Percentiles rank a stretch among this genome's conserved stretches.
These are phyloP conservation scores for Platycheirus albimanus DNA, from an alignment of 2,888 invertebrate species.

Conservation along the genomic window DNA sequence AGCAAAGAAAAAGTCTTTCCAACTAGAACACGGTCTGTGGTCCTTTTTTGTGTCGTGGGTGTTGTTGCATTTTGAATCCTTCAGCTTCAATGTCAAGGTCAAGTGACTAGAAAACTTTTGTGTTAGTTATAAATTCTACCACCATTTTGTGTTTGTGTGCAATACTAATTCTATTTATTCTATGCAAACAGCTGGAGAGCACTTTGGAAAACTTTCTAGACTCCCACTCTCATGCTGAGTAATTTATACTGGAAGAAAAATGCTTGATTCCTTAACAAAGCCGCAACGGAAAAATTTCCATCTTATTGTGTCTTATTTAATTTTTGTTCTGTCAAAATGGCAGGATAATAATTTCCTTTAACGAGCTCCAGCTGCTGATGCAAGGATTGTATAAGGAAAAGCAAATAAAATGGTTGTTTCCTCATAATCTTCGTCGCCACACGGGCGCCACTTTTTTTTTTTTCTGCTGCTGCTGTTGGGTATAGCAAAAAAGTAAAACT, in stretches of 20 bases:
- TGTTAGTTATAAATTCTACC: not conserved
- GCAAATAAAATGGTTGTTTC: not conserved
- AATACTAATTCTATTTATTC: not conserved
- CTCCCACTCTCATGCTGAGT: not conserved
- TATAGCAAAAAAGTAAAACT: too few species aligned
- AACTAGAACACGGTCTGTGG: too few species aligned
- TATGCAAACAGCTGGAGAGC: not conserved
- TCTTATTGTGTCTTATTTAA: not conserved
- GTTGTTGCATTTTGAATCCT: not conserved
- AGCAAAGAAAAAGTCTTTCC: too few species aligned
- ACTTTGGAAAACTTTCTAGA: not conserved
- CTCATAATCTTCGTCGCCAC: not conserved
- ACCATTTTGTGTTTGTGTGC: not conserved
- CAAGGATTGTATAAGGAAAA: not conserved
- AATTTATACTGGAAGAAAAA: not conserved
- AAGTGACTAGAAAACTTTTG: not conserved
- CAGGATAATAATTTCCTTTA: not conserved
- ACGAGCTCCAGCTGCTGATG: not conserved
- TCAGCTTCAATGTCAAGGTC: slow-evolving; percentile 3
- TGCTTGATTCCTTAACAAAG: not conserved
- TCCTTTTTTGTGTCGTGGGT: too few species aligned
- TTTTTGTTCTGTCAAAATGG: not conserved
- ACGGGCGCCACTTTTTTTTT: not conserved
- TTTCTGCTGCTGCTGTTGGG: too few species aligned
- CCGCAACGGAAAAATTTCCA: not conserved